Evolutionary conservation across 2,888 invertebrate genomes (phyloP).

Genomic region (Yponomeuta evonymella): DNA sequence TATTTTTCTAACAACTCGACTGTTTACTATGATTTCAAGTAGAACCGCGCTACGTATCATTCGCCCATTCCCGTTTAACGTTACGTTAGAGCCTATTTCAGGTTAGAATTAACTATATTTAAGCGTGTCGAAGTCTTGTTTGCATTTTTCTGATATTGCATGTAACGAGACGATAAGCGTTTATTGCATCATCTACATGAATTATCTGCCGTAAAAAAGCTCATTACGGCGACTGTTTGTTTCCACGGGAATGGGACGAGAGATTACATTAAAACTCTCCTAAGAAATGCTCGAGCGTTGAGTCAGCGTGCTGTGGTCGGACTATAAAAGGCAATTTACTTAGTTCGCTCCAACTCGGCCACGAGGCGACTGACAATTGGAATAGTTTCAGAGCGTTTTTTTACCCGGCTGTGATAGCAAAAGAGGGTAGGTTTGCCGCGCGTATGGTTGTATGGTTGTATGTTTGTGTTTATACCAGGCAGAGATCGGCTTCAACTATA

Average conservation of each 20-base stretch:
- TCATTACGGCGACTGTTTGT: slow-evolving; percentile 3
- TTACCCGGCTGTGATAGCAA: neutral
- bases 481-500: too few species aligned
- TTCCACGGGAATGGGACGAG: slow-evolving; percentile 1
- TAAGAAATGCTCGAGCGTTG: slow-evolving; percentile 23
- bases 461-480: too few species aligned
- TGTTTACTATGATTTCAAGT: too few species aligned
- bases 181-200: neutral
- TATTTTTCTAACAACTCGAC: too few species aligned
- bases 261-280: slow-evolving; percentile 3
- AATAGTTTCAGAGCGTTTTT: slow-evolving; percentile 1
- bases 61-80: too few species aligned
- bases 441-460: too few species aligned
- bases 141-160: neutral
- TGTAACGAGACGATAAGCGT: slow-evolving; percentile 3
- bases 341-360: slow-evolving; percentile 46
- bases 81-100: too few species aligned
- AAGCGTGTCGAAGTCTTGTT: too few species aligned
- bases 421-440: neutral
- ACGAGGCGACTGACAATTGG: slow-evolving; percentile 40
- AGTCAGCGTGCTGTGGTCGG: slow-evolving; percentile 49
- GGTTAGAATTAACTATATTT: too few species aligned
- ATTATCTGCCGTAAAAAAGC: slow-evolving; percentile 3
- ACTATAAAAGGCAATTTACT: slow-evolving; percentile 62
- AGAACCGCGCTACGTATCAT: too few species aligned